phyloP scores from a whole-genome alignment of 2,113 vertebrate species.

The Xyliphius kryptos region DNA sequence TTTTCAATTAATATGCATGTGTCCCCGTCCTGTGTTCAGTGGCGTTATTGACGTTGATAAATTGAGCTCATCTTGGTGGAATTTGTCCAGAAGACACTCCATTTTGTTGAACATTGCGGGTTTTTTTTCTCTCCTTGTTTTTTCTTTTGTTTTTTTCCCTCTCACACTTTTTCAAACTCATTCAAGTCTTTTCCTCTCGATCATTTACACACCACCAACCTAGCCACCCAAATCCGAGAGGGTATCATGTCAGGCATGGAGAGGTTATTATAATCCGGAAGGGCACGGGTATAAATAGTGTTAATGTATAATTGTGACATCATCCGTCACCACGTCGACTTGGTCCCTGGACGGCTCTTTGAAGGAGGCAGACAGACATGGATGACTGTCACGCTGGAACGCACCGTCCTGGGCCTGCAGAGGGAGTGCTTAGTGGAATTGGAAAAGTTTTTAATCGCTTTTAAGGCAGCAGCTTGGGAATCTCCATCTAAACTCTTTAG shows the following conservation, averaged over 20 bases:
- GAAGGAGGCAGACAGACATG: too few relatives aligned
- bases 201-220: slow-evolving; percentile 17
- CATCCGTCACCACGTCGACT: slow-evolving; percentile 63
- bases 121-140: too few relatives aligned
- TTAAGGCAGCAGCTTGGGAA: too few relatives aligned
- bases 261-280: slow-evolving; percentile 73
- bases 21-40: slow-evolving; percentile 77
- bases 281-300: slow-evolving; percentile 81
- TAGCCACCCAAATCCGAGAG: slow-evolving; percentile 59
- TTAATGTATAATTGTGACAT: slow-evolving; percentile 86
- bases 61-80: slow-evolving; percentile 85
- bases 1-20: slow-evolving; percentile 99
- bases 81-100: slow-evolving; percentile 80
- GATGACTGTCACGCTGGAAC: too few relatives aligned
- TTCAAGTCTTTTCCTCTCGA: slow-evolving; percentile 43
- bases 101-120: slow-evolving; percentile 86
- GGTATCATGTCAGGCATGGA: slow-evolving; percentile 69
- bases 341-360: too few relatives aligned
- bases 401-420: too few relatives aligned
- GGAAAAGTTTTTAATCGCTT: too few relatives aligned
- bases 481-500: too few relatives aligned
- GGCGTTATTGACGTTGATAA: slow-evolving; percentile 91
- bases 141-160: slow-evolving; percentile 14
- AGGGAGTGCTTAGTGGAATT: too few relatives aligned
- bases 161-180: slow-evolving; percentile 43